A percentile compares a stretch with the other conserved stretches of the same genome.
phyloP scores from a whole-genome alignment of 2,888 invertebrate species.

The Athalia cordata region DNA sequence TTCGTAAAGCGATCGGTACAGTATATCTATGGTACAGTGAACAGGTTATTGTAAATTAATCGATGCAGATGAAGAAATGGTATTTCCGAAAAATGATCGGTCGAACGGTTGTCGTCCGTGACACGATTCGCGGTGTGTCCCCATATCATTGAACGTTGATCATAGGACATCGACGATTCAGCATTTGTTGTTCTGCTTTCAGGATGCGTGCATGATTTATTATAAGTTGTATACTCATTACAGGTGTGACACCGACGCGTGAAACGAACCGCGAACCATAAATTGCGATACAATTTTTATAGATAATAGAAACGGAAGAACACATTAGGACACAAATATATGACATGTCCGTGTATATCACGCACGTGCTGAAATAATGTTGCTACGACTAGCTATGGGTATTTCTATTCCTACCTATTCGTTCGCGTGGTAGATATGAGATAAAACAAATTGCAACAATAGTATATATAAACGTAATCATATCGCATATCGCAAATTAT shows the following conservation, averaged over 20 bases:
- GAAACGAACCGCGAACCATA: slow-evolving; percentile 22
- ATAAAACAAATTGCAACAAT: neutral
- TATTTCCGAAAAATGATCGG: neutral
- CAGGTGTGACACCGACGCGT: neutral
- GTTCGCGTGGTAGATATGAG: too few species aligned
- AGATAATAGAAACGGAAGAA: slow-evolving; percentile 11
- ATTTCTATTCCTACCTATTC: neutral
- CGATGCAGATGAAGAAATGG: neutral
- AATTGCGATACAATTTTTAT: neutral
- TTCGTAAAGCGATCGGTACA: neutral
- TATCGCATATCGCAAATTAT: too few species aligned
- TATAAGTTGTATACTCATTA: too few species aligned
- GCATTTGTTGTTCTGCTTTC: slow-evolving; percentile 3
- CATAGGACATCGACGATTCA: slow-evolving; percentile 29
- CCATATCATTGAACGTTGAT: slow-evolving; percentile 23
- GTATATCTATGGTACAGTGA: neutral
- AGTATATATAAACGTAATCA: too few species aligned
- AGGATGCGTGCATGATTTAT: neutral
- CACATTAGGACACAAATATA: slow-evolving; percentile 13
- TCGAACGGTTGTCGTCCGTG: slow-evolving; percentile 22
- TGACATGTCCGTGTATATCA: neutral
- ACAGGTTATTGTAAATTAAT: slow-evolving; percentile 15
- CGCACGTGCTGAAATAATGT: slow-evolving; percentile 9
- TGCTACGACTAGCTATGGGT: neutral
- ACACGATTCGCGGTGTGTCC: slow-evolving; percentile 15